These are phyloP conservation scores for Nomada goodeniana DNA, from an alignment of 2,888 invertebrate genomes.

Conservation along the genomic window DNA sequence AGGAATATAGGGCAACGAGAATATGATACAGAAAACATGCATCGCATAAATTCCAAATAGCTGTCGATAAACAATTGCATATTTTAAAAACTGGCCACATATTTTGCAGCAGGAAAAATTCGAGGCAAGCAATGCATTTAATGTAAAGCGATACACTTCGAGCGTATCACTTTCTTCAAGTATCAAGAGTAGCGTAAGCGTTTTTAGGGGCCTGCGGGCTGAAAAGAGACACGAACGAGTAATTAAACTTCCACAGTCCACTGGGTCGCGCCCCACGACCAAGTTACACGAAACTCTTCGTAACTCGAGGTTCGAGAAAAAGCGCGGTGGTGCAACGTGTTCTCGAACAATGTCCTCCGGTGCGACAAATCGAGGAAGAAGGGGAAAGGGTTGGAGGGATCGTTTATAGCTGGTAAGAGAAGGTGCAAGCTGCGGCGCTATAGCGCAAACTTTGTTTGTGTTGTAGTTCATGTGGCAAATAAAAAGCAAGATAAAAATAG, in stretches of 20 bases:
- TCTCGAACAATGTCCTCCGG: constrained; percentile 35
- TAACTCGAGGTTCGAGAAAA: constrained; percentile 38
- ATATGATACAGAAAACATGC: too few species aligned
- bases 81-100: too few species aligned
- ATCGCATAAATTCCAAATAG: too few species aligned
- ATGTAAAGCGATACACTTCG: too few species aligned
- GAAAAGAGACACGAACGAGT: constrained; percentile 55
- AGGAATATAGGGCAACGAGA: too few species aligned
- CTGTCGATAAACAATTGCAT: too few species aligned
- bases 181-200: constrained; percentile 32
- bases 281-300: constrained; percentile 62
- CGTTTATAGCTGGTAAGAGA: constrained; percentile 7
- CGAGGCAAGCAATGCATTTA: too few species aligned
- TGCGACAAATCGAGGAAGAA: constrained; percentile 31
- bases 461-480: neutral
- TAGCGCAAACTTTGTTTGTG: constrained; percentile 23
- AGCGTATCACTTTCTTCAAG: too few species aligned
- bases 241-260: constrained; percentile 65
- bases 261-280: constrained; percentile 23
- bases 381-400: neutral
- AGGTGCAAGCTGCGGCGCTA: neutral
- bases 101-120: too few species aligned
- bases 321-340: neutral
- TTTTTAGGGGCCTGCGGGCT: constrained; percentile 38
- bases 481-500: too few species aligned